Base-by-base conservation (phyloP, 1,140 invertebrate species). In the Euborellia annulipes region DNA sequence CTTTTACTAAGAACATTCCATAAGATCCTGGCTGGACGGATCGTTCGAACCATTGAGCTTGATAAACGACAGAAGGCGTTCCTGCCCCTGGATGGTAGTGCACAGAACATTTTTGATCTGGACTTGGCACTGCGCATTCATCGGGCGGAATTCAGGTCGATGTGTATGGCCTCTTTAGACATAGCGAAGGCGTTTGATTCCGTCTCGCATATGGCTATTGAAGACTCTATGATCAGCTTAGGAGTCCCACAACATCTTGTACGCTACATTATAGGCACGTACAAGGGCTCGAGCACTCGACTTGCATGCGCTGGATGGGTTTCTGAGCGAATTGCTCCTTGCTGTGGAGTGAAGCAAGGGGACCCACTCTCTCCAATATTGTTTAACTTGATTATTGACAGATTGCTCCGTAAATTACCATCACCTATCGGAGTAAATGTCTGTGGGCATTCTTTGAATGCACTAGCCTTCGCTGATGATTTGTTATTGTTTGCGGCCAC, bases 331-430 rank as follows among this genome's bases (percentile, higher is more conserved):
- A 27, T 53, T 16, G 0, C 41, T 4, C 36, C 54, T 37, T 21
- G 7, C 21, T n/a, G 53, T 1, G 60, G 60, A 13, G 59, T 61
- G 0, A 53, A 54, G 22, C 62, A 62, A 47, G 58, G 62, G 1
- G 59, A 59, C 40, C 58, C 56, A 0, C 39, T 65, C 3, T 50
- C 52, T 1, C 53, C 51, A 1, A 8, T 59, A 13, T 48, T 63
- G 3, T 64, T 63, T 27, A 60, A 62, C 23, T 34, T 58, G 37
- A 50, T 52, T 2, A 48, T 62, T 36, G 55, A 62, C 18, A 54
- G 42, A 11, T 20, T 52, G 11, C 21, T 57, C 9, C n/a, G 27
- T 9, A 7, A 3, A 13, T 36, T 54, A 27, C 23, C 23, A 27
- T 27, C 23, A 27, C 23, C 23, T 27, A 27, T 27, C 23, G 23